Conservation (phyloP, 2,888 invertebrate genomes). For the Adelphocoris suturalis region DNA sequence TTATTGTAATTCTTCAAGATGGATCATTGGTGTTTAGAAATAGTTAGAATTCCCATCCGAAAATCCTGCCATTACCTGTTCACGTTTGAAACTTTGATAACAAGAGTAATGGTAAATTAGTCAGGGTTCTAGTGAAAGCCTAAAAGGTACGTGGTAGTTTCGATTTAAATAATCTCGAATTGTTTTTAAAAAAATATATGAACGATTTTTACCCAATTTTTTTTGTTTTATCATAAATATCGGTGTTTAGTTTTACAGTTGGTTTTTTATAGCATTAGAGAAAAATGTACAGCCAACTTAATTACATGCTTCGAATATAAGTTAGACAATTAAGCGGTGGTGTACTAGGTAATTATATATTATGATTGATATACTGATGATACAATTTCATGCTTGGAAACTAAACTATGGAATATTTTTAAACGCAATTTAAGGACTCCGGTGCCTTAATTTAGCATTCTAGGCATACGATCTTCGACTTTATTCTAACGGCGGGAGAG, state of each 20-base stretch:
- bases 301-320: conserved; percentile 72
- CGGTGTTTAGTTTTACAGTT: conserved; percentile 66
- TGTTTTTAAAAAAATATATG: conserved; percentile 65
- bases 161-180: conserved; percentile 68
- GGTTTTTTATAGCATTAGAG: conserved; percentile 59
- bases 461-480: background rate
- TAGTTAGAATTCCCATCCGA: conserved; percentile 71
- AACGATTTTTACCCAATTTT: conserved; percentile 66
- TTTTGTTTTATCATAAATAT: conserved; percentile 64
- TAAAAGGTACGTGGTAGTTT: conserved; percentile 74
- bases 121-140: conserved; percentile 75
- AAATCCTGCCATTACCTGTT: conserved; percentile 72
- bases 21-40: conserved; percentile 59
- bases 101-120: conserved; percentile 73
- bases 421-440: conserved; percentile 45
- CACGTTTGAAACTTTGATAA: conserved; percentile 61
- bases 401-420: background rate
- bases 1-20: conserved; percentile 42
- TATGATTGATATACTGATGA: conserved; percentile 41
- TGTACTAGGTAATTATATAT: conserved; percentile 62
- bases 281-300: conserved; percentile 71
- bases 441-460: conserved; percentile 52
- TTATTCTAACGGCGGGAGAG: background rate
- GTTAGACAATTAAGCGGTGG: conserved; percentile 69
- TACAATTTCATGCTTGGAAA: conserved; percentile 48